Base-by-base conservation (phyloP, 2,797 vertebrate genomes). In the Zenarchopterus dispar region DNA sequence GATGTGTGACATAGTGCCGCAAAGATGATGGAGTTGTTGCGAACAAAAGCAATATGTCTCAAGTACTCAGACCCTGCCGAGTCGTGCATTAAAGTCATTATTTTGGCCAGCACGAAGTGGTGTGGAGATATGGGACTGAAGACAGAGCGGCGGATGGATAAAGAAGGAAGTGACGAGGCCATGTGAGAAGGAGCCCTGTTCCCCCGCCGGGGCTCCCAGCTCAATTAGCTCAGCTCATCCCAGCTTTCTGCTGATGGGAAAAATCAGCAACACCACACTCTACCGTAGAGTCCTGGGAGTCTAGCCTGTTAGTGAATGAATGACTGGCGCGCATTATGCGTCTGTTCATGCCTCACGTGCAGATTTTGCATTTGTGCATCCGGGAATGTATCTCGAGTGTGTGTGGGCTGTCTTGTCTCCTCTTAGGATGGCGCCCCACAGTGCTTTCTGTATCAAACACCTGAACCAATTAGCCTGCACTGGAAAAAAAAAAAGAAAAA, bases 181-280 rank as follows among this genome's bases (percentile, higher is more conserved):
- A 47, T 61, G 81, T 49, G 67, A 72, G 78, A 80, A 88, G 86
- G 84, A 78, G 69, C 63, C 75, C 46, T 8, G 73, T 70, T 81
- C 81, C 85, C 79, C 90, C 61, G 65, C 80, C 73, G 86, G 88
- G 85, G 80, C 84, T 91, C 91, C 90, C 89, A 90, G 88, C 89
- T 92, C 92, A 93, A 93, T 93, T 93, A 94, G 89, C 91, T 91
- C 78, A 72, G 88, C 88, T 91, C 88, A 81, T 86, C 88, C 83
- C 69, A 46, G 87, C 86, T 89, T 92, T 93, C 85, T 91, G 91
- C 92, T 92, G 90, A 92, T 91, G 89, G 85, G 78, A 75, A 68
- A 75, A 92, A 87, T 90, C 89, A 83, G 81, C 77, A 72, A 55
- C 78, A 66, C 71, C 78, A 64, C 71, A 57, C 82, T 74, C 82